Conservation (phyloP, 1,140 invertebrate genomes). For the Trinorchestia longiramus region DNA sequence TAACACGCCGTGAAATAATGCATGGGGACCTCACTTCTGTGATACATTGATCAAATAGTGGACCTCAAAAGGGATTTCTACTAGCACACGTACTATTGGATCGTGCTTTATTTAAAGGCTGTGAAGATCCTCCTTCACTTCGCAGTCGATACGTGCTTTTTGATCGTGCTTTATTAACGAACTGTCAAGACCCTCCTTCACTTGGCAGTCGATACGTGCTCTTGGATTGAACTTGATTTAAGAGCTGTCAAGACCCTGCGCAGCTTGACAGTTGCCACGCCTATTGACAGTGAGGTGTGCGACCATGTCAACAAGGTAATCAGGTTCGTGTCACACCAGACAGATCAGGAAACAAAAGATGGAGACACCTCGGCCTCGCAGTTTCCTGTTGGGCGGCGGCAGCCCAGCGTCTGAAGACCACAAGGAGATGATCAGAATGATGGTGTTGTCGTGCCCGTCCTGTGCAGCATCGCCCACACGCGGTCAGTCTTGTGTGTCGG, state of each 20-base stretch:
- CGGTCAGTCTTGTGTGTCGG: conserved; percentile 57
- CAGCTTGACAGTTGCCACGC: neutral
- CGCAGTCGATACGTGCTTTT: too few species aligned
- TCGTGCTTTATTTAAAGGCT: too few species aligned
- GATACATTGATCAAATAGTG: neutral
- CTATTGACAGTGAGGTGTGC: neutral
- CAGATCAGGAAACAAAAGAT: neutral
- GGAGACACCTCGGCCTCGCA: conserved; percentile 61
- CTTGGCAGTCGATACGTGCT: neutral
- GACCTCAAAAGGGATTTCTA: neutral
- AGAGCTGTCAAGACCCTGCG: neutral
- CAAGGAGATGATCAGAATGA: conserved; percentile 67
- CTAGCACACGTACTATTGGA: too few species aligned
- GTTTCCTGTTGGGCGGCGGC: conserved; percentile 63
- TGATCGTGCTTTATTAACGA: too few species aligned
- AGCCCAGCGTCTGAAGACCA: conserved; percentile 62
- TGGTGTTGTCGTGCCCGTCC: conserved; percentile 65
- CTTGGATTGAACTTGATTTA: neutral
- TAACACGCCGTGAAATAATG: neutral
- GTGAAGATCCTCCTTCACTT: too few species aligned
- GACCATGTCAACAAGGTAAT: neutral
- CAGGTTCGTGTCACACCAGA: neutral
- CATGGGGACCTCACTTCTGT: neutral
- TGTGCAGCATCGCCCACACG: conserved; percentile 61
- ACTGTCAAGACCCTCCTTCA: too few species aligned